Evolutionary conservation across 2,888 invertebrate genomes (phyloP).

Genomic region (Autographa pulchrina): DNA sequence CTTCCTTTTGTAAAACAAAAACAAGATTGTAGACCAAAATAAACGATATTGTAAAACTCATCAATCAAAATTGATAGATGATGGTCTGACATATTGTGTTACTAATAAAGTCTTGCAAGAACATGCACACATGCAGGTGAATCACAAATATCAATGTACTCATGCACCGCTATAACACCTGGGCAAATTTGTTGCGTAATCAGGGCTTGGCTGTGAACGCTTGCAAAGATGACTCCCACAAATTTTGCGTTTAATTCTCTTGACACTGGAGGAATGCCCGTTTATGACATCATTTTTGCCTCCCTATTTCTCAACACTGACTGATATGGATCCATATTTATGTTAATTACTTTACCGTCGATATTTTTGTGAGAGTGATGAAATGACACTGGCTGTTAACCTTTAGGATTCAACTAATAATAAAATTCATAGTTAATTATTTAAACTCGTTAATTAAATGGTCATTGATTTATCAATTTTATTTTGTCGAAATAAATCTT

Average conservation of each 20-base stretch:
- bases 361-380: constrained; percentile 8
- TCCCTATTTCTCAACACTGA: constrained; percentile 54
- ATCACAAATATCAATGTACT: constrained; percentile 66
- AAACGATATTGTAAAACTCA: not conserved
- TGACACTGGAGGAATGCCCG: constrained; percentile 71
- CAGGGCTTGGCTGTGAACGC: constrained; percentile 71
- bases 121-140: constrained; percentile 55
- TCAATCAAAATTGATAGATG: constrained; percentile 22
- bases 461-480: not conserved
- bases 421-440: constrained; percentile 11
- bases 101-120: constrained; percentile 52
- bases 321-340: constrained; percentile 39
- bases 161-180: constrained; percentile 62
- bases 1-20: constrained; percentile 4
- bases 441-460: not conserved
- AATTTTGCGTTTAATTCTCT: constrained; percentile 72
- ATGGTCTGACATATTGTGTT: constrained; percentile 27
- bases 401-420: constrained; percentile 18
- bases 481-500: not conserved
- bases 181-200: constrained; percentile 73
- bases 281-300: constrained; percentile 58
- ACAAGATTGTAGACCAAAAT: not conserved
- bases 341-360: constrained; percentile 19
- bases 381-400: constrained; percentile 21
- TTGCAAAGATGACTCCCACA: constrained; percentile 71